Evolutionary conservation across 2,113 vertebrate species (phyloP), one percentile per base, ranked within the genome.

Genomic region (Ahaetulla prasina): DNA sequence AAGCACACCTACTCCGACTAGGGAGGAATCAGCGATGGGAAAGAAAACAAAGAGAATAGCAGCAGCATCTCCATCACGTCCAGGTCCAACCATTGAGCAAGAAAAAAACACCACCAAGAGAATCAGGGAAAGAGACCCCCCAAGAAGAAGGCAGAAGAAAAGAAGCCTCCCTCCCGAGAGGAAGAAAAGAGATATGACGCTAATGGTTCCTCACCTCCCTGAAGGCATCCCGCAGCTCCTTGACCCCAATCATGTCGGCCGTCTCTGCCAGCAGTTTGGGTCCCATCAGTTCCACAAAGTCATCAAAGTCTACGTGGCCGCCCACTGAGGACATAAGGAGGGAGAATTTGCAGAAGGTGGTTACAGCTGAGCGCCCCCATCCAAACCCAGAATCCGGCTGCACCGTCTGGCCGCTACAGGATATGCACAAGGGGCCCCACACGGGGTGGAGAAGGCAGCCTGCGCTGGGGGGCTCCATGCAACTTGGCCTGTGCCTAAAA

Each of bases 281-380:
- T 89, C 99, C 99, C 99, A 99, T 99, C 94, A 99, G 96, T 94
- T 99, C 99, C 94, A 99, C 99, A 96, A 99, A 99, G 96, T 99
- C 99, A 96, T 99, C 99, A 96, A 99, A 99, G 96, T 99, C 99
- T 95, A 99, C 99, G 55, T 99, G 99, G 95, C 99, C 99, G 55
- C 99, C 99, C 98, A 99, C 99, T 99, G 96, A 89, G 94, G 92
- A 97, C 50, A 93, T 0, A 20, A 25, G 93, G 93, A 93, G 1
- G 94, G 95, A 96, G 63, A 95, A 5, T 0, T 1, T 7, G n/a
- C 88, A 90, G 96, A 87, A 96, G 94, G 89, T 74, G 22, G 90
- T 89, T 5, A 25, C 9, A 27, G 47, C 6, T 6, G 20, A 27
- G 50, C 18, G 10, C n/a, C n/a, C 45, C 53, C 52, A 39, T 54